Conservation (phyloP, 2,113 vertebrate species). For the Vulpes lagopus region DNA sequence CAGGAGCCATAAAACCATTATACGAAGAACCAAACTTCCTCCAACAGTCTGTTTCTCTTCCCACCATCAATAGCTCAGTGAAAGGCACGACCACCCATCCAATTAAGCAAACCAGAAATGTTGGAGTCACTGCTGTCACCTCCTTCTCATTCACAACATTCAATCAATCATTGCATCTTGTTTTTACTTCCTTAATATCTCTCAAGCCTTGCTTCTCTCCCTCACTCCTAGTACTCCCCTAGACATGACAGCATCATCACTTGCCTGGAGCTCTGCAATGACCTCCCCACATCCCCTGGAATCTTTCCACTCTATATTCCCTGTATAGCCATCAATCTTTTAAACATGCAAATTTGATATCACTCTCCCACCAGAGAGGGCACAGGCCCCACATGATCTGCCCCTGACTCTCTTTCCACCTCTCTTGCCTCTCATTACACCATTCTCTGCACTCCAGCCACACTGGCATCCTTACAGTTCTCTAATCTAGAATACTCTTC, state of each 20-base stretch:
- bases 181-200: not conserved
- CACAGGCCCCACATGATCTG: not conserved
- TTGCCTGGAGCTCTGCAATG: not conserved
- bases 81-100: not conserved
- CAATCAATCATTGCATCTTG: not conserved
- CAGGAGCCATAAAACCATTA: not conserved
- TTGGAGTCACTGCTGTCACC: not conserved
- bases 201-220: not conserved
- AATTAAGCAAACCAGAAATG: not conserved
- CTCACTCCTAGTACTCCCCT: accelerated
- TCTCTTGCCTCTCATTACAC: not conserved
- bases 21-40: not conserved
- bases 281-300: not conserved
- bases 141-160: not conserved
- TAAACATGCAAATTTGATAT: not conserved
- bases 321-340: not conserved
- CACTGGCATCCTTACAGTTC: not conserved
- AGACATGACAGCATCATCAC: not conserved
- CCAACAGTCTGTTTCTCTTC: not conserved
- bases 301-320: not conserved
- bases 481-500: not conserved
- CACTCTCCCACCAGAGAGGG: not conserved
- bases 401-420: not conserved
- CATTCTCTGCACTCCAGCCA: not conserved
- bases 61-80: not conserved